These are phyloP conservation scores for Eudasyphora cyanicolor DNA, from an alignment of 2,888 invertebrate species.

Conservation along the genomic window DNA sequence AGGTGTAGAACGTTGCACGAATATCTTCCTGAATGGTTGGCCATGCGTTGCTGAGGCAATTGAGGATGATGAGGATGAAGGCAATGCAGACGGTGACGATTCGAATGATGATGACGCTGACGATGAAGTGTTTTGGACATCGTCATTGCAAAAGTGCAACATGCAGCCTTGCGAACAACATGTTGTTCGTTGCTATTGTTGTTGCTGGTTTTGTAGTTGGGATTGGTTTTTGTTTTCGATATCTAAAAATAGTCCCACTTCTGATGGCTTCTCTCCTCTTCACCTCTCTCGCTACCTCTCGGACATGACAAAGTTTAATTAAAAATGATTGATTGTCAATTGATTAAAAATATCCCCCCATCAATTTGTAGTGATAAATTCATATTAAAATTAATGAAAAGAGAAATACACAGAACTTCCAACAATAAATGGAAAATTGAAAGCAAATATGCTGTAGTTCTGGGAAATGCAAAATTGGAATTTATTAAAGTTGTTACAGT, in stretches of 20 bases:
- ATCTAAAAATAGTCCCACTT: background rate
- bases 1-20: background rate
- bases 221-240: background rate
- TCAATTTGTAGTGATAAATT: slow-evolving; percentile 55
- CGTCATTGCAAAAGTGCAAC: background rate
- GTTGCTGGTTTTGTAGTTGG: background rate
- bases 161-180: background rate
- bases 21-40: background rate
- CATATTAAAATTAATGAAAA: slow-evolving; percentile 35
- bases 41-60: background rate
- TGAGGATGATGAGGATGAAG: background rate
- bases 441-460: background rate
- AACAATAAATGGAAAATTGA: background rate
- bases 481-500: background rate
- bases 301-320: slow-evolving; percentile 54
- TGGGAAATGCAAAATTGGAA: background rate
- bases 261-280: background rate
- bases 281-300: background rate
- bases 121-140: background rate
- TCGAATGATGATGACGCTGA: background rate
- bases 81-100: background rate
- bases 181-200: background rate
- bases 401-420: slow-evolving; percentile 18
- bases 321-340: slow-evolving; percentile 64
- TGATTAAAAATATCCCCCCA: slow-evolving; percentile 62